Base-by-base conservation (phyloP, 2,888 invertebrate genomes). In the Phengaris alcon region DNA sequence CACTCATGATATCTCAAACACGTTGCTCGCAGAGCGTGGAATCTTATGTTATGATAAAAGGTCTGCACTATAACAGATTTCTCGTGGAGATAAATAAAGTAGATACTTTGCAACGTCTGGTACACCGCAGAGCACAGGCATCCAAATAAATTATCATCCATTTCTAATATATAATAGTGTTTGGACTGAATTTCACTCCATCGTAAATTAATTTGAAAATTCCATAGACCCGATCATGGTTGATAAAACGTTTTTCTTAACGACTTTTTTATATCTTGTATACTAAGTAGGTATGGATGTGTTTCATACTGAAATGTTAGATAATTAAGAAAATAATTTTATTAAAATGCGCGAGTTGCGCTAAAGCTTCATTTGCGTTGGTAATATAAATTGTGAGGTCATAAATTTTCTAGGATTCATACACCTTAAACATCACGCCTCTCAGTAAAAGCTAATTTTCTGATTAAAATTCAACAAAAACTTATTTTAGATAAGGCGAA, bases 31-130 rank as follows among this genome's bases (percentile, higher is more conserved):
- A 10, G 64, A 68, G 44, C 68, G 12, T 46, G 13, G 44, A 35
- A 10, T 68, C 35, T 35, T 35, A 35, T 35, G 2, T 35, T 35
- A 52, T 54, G 72, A 72, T 72, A 72, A 72, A 72, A 72, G 54
- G 76, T 75, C 78, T 78, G 76, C 76, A 78, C 75, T 77, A 76
- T 76, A 80, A 79, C 79, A 78, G 79, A 79, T 78, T 80, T 80
- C 76, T 78, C 77, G 57, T 12, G 74, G 76, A 77, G 78, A 76
- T 79, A 78, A 80, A 80, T 80, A 80, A 80, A 80, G 78, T 76
- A 76, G 78, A 76, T 77, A 79, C 80, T 78, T 78, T 76, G 77
- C 77, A 78, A 78, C 76, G 79, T 78, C 79, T 78, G 78, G 75
- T 76, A 76, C 78, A 77, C 76, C 77, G 35, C 35, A 35, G 64